Evolutionary conservation across 2,113 vertebrate genomes (phyloP).

Genomic region (Crotophaga sulcirostris): DNA sequence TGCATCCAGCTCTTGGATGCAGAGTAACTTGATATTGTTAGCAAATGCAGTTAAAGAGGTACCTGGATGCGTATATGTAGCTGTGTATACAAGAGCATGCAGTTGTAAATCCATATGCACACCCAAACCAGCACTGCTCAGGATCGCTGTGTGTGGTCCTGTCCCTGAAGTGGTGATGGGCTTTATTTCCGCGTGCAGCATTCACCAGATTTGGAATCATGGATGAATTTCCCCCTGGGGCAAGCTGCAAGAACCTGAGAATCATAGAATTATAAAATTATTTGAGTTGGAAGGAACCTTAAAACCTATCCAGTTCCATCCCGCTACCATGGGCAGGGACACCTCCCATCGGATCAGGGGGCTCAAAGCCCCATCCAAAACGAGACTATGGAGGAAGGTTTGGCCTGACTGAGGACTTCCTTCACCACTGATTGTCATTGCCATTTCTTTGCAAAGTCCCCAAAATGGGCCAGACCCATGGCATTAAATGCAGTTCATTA

Average conservation of each 20-base stretch:
- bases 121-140: neutral
- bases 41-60: neutral
- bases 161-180: neutral
- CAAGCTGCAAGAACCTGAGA: neutral
- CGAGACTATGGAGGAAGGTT: neutral
- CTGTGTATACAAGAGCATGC: too few species aligned
- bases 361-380: too few species aligned
- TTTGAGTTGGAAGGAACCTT: too few species aligned
- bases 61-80: neutral
- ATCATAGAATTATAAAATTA: too few species aligned
- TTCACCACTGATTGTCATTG: neutral
- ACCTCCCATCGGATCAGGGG: too few species aligned
- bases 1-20: neutral
- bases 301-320: too few species aligned
- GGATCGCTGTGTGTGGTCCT: rapidly evolving
- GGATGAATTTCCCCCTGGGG: neutral
- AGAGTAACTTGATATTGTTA: neutral
- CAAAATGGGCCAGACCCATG: neutral
- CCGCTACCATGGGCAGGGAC: too few species aligned
- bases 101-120: neutral
- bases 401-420: neutral
- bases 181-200: neutral
- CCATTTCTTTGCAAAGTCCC: neutral
- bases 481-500: neutral
- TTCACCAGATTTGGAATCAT: neutral